Conservation (phyloP, 2,888 invertebrate genomes). For the Brenthis ino region DNA sequence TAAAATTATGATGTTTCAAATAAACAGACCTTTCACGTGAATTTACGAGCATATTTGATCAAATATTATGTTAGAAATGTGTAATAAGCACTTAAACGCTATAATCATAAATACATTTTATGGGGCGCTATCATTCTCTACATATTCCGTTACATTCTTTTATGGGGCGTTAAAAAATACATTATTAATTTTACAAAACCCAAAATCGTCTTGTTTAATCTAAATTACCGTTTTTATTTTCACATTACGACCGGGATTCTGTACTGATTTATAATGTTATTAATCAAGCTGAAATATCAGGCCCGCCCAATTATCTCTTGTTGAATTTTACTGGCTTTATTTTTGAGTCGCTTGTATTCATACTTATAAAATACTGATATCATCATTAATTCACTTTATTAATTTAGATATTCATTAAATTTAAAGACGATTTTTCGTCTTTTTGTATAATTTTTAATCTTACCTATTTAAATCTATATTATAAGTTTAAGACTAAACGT, state of each 20-base stretch:
- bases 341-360: slow-evolving; percentile 35
- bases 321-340: slow-evolving; percentile 53
- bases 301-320: slow-evolving; percentile 63
- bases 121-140: slow-evolving; percentile 22
- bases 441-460: too few species aligned
- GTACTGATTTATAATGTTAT: slow-evolving; percentile 66
- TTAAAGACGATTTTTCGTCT: too few species aligned
- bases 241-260: slow-evolving; percentile 54
- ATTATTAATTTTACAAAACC: slow-evolving; percentile 48
- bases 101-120: slow-evolving; percentile 25
- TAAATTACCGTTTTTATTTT: slow-evolving; percentile 59
- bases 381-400: too few species aligned
- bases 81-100: slow-evolving; percentile 10
- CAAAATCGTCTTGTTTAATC: slow-evolving; percentile 51
- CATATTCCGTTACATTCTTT: slow-evolving; percentile 40
- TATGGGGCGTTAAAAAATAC: slow-evolving; percentile 45
- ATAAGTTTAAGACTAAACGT: too few species aligned
- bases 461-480: too few species aligned
- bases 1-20: too few species aligned
- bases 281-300: slow-evolving; percentile 71
- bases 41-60: background rate
- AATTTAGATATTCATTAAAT: too few species aligned
- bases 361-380: slow-evolving; percentile 26
- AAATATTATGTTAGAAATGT: background rate
- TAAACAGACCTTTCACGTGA: background rate